Base-by-base conservation (phyloP, 2,888 invertebrate species). In the Campaea margaritaria region DNA sequence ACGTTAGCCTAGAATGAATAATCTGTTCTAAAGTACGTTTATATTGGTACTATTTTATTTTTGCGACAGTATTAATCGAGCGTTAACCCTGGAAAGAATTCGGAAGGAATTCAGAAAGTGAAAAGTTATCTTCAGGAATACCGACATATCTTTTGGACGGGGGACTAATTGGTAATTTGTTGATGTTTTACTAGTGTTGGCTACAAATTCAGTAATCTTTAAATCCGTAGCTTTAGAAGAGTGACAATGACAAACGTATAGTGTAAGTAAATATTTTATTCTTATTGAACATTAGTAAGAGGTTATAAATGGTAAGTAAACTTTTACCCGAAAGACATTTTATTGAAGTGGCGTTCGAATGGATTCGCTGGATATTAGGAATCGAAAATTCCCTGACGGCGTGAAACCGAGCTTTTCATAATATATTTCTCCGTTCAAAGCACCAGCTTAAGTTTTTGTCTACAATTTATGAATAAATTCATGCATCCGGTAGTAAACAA, bases 401-500 rank as follows among this genome's bases (percentile, higher is more conserved):
- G n/a, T n/a, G n/a, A n/a, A n/a, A n/a, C n/a, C n/a, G n/a, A n/a
- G 21, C 5, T 3, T 21, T 3, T 5, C 21, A 21, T 21, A 21
- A 21, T 21, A 21, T 21, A 21, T 21, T 27, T 28, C 44, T 39
- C 42, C 28, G 28, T 28, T 45, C n/a, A 15, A 46, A 13, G 10
- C 44, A 11, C 50, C 31, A 28, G 31, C 39, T 45, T 31, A n/a
- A 41, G 45, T 47, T 52, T 58, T 42, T 27, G 36, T 34, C 52
- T 43, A 41, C 21, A 21, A 21, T 21, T 21, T 21, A 21, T 5
- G 5, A 21, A 21, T 21, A 21, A 21, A 21, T 21, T 21, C 21
- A 21, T 21, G 21, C 21, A 21, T 60, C 60, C 60, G 50, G 60
- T 55, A 47, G 50, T 60, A 60, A 60, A 45, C 28, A 36, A 47